phyloP scores from a whole-genome alignment of 2,888 invertebrate species.

The Dorcus parallelipipedus region DNA sequence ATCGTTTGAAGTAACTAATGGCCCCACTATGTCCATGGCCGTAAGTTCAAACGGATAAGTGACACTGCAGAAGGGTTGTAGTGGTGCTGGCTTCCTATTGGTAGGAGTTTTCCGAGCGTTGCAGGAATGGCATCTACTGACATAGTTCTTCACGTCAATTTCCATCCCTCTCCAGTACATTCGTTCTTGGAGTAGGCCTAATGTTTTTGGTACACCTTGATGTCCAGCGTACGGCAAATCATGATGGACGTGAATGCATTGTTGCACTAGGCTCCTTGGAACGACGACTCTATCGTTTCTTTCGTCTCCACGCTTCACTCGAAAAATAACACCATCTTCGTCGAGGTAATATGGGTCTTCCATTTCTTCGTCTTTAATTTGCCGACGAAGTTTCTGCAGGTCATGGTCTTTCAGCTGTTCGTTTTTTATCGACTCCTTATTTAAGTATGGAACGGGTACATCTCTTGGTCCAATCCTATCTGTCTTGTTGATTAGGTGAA shows the following conservation, averaged over 20 bases:
- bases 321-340: constrained; percentile 14
- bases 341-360: constrained; percentile 11
- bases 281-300: constrained; percentile 14
- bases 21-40: constrained; percentile 33
- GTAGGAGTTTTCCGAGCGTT: constrained; percentile 28
- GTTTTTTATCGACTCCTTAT: too few relatives aligned
- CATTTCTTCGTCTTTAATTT: neutral
- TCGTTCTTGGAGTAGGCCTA: constrained; percentile 18
- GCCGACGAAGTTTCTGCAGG: too few relatives aligned
- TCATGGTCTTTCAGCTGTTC: too few relatives aligned
- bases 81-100: constrained; percentile 21
- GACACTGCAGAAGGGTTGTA: constrained; percentile 24
- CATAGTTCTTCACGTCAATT: constrained; percentile 25
- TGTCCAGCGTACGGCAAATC: constrained; percentile 28
- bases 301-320: neutral
- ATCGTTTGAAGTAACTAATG: constrained; percentile 20
- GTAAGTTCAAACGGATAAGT: constrained; percentile 25
- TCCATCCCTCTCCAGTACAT: constrained; percentile 31
- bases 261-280: constrained; percentile 9
- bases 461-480: too few relatives aligned
- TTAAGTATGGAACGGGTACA: too few relatives aligned
- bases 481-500: too few relatives aligned
- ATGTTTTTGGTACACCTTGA: constrained; percentile 32
- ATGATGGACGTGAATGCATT: constrained; percentile 29
- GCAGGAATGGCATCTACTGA: constrained; percentile 28